Evolutionary conservation across 2,113 vertebrate genomes (phyloP), one percentile per base, ranked within the genome.

Genomic region (Sinosuthora webbiana): DNA sequence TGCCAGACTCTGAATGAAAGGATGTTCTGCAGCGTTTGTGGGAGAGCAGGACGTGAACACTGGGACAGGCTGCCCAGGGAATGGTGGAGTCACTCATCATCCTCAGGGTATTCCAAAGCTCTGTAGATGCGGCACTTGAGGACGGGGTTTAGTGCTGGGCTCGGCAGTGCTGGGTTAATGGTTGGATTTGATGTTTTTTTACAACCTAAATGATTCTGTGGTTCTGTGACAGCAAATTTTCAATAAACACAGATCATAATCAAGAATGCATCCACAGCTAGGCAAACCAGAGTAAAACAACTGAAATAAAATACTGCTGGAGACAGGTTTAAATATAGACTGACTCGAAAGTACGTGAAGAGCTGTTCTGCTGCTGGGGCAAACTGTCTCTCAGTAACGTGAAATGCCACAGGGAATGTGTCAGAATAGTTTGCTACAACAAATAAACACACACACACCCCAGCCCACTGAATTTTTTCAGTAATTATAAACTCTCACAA

Each of bases 321-420:
- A 78, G 92, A 65, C 39, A 47, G 20, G 67, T 92, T 96, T 97
- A 95, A 96, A 97, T 94, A 96, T 94, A 95, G 95, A 93, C 75
- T 52, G 59, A 62, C 62, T 73, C 6, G 23, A 95, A 94, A 95
- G 85, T 88, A 94, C 12, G 44, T 63, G 67, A 95, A 94, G 82
- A 95, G 67, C 59, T 82, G 67, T 56, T 91, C 76, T 65, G 15
- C 67, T 94, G 82, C 85, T 70, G 87, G 64, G 44, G 93, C 67
- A 93, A 90, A 92, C 78, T 76, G 63, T 79, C 59, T 92, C 70
- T 89, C 82, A 60, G 78, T n/a, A 90, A 77, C 13, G 56, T 1
- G 13, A 88, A 95, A 90, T 95, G 86, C 82, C 87, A 74, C 2
- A 37, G 75, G 75, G 91, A 93, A 87, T 20, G 63, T 70, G 79